Evolutionary conservation across 2,113 vertebrate genomes (phyloP), one percentile per base, ranked within the genome.

Genomic region (Ammodytes marinus): DNA sequence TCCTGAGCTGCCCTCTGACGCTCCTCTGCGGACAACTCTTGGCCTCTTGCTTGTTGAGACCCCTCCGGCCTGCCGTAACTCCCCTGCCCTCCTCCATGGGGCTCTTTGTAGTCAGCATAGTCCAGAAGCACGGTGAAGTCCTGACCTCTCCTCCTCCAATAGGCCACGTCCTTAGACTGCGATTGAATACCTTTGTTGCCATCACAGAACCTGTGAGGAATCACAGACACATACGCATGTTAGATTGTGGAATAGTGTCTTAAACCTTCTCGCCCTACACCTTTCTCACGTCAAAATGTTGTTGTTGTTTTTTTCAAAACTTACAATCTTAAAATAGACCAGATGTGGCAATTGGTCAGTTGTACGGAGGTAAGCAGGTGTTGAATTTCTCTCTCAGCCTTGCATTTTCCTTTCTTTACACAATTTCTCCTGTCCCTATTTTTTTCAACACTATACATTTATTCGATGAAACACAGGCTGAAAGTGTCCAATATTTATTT

Each of bases 131-230:
- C 92, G 42, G 94, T 95, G 86, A 96, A 97, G 83, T 99, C 97
- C 72, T 96, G 97, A 43, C 97, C 97, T 92, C 94, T 95, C 93
- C 97, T 96, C 87, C 96, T 96, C 97, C 97, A 95, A 71, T 96
- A 96, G 79, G 94, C 87, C 3, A 97, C 95, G 65, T 97, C 95
- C 91, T 95, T 97, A 57, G 93, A 91, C 86, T 96, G 95, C 8
- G 95, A 85, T 90, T 95, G 91, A 53, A 87, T 92, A 88, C 95
- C 92, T 88, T 92, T 92, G 57, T 94, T 86, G 14, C 89, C 95
- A 71, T 96, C 95, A 88, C 89, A 95, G 90, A 96, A 94, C 93
- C 98, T 99, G 87, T 37, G 92, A 69, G n/a, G 11, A 79, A 83
- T 86, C 5, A 77, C 11, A 74, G 9, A 85, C 13, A 78, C 6